Evolutionary conservation across 2,888 invertebrate genomes (phyloP), one percentile per base, ranked within the genome.

Genomic region (Xestobium rufovillosum): DNA sequence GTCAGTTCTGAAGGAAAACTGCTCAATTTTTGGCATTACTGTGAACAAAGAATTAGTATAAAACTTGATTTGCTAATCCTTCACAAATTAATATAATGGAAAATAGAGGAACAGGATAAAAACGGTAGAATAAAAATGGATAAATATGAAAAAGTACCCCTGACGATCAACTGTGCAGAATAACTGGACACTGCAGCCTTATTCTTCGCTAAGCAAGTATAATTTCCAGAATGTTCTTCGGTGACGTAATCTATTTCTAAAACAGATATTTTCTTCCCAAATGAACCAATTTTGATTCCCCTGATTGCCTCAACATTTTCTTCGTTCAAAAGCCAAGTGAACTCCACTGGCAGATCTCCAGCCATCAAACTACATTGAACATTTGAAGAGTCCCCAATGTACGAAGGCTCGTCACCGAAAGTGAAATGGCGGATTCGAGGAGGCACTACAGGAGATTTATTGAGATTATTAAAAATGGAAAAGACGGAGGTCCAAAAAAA

Each of bases 11-110:
- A 83, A 80, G 44, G 70, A 61, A 58, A 83, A 83, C 42, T 76
- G 77, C 45, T 78, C 73, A 55, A 83, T 80, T 70, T 78, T 78
- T 43, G 84, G 84, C 55, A 76, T 73, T 66, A 84, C 83, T 84
- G 69, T 42, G 44, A 34, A 30, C 12, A 16, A 16, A 17, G n/a
- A n/a, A n/a, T n/a, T n/a, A n/a, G n/a, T n/a, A n/a, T n/a, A n/a
- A n/a, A n/a, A n/a, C n/a, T n/a, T n/a, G n/a, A n/a, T n/a, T n/a
- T n/a, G n/a, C n/a, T n/a, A n/a, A n/a, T n/a, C n/a, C n/a, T n/a
- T n/a, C n/a, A n/a, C n/a, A n/a, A n/a, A n/a, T n/a, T n/a, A n/a
- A n/a, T n/a, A n/a, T n/a, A n/a, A n/a, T n/a, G n/a, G n/a, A n/a
- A n/a, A n/a, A n/a, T n/a, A n/a, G n/a, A n/a, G n/a, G n/a, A n/a